These are phyloP conservation scores for Chouioia cunea DNA, from an alignment of 2,888 invertebrate species.

Conservation along the genomic window DNA sequence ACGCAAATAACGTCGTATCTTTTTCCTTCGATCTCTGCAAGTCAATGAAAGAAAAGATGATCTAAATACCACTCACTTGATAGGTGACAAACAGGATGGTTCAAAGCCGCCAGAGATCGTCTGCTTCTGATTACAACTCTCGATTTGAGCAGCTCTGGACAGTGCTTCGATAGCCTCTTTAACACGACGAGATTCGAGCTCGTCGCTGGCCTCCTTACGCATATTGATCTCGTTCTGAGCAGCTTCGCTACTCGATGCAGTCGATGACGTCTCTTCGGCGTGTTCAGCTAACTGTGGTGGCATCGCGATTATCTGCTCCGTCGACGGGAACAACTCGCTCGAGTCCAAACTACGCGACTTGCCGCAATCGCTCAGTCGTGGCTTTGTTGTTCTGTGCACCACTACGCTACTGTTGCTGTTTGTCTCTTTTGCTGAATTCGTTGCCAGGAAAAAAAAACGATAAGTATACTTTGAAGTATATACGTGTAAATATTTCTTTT, in stretches of 20 bases:
- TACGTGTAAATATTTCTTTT: no score
- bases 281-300: slow-evolving; percentile 61
- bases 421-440: no score
- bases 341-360: slow-evolving; percentile 89
- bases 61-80: slow-evolving; percentile 53
- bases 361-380: slow-evolving; percentile 78
- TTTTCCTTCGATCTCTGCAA: no score
- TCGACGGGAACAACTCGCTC: slow-evolving; percentile 79
- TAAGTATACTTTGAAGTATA: no score
- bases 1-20: background rate
- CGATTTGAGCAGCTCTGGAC: slow-evolving; percentile 43
- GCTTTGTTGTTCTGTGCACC: slow-evolving; percentile 61
- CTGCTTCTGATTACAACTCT: slow-evolving; percentile 20
- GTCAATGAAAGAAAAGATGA: no score
- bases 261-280: slow-evolving; percentile 50
- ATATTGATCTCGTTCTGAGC: slow-evolving; percentile 35
- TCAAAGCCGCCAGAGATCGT: background rate
- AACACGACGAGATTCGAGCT: background rate
- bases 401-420: slow-evolving; percentile 40
- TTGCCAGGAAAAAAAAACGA: no score
- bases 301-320: slow-evolving; percentile 64
- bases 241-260: slow-evolving; percentile 6
- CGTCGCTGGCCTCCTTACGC: slow-evolving; percentile 20
- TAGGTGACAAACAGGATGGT: slow-evolving; percentile 54
- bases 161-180: slow-evolving; percentile 39